Conservation (phyloP, 2,888 invertebrate genomes). For the Drosophila phalerata region DNA sequence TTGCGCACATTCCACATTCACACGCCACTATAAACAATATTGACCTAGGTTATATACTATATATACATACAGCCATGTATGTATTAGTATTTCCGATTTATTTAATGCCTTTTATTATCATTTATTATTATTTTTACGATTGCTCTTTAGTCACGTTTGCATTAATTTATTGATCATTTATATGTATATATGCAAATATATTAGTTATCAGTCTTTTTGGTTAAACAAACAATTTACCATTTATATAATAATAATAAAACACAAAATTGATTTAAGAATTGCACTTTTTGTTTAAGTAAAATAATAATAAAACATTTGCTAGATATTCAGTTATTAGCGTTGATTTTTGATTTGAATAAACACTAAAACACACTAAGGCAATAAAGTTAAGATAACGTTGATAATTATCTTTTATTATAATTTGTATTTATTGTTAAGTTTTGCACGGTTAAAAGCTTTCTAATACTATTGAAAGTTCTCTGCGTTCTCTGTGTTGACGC, state of each 20-base stretch:
- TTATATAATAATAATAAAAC: conserved; percentile 28
- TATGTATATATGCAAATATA: conserved; percentile 2
- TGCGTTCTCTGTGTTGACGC: conserved; percentile 70
- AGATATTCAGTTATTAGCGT: conserved; percentile 14
- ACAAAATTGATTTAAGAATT: conserved; percentile 68
- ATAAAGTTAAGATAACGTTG: conserved; percentile 54
- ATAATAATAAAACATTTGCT: conserved; percentile 32
- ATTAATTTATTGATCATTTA: conserved; percentile 25
- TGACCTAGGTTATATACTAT: conserved; percentile 83
- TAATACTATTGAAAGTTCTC: conserved; percentile 66
- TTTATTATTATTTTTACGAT: conserved; percentile 11
- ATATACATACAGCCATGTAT: conserved; percentile 22
- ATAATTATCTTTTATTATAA: conserved; percentile 7
- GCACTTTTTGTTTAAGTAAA: conserved; percentile 58
- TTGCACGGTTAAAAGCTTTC: conserved; percentile 60
- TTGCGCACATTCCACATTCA: conserved; percentile 75
- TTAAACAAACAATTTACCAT: conserved; percentile 33
- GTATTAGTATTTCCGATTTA: conserved; percentile 26
- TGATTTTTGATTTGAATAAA: conserved; percentile 19
- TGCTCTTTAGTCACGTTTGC: conserved; percentile 17
- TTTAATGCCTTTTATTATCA: no score
- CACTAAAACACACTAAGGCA: conserved; percentile 66
- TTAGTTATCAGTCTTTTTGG: conserved; percentile 63
- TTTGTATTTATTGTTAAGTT: conserved; percentile 19
- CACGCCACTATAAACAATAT: conserved; percentile 85